Evolutionary conservation across 2,797 vertebrate genomes (phyloP).

Genomic region (Lutjanus argentimaculatus): DNA sequence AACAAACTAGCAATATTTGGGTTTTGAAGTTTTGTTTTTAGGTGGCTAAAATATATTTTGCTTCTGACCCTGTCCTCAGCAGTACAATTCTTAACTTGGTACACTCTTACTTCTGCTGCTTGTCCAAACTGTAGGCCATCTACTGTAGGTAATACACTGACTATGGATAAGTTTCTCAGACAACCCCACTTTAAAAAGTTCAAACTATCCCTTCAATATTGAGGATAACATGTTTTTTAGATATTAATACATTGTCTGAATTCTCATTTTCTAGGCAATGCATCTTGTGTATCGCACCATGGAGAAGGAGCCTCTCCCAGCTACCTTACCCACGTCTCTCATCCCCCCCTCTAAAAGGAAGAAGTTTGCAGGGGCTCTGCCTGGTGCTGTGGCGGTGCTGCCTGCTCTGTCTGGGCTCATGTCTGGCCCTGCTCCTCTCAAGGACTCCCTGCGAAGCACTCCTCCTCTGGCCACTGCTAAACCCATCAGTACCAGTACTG

Average conservation of each 20-base stretch:
- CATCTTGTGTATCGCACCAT: slow-evolving; percentile 97
- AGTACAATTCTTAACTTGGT: too few relatives aligned
- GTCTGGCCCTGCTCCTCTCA: slow-evolving; percentile 87
- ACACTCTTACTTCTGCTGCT: too few relatives aligned
- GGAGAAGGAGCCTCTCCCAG: slow-evolving; percentile 94
- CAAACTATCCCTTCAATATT: too few relatives aligned
- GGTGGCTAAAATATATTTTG: too few relatives aligned
- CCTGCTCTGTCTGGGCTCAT: slow-evolving; percentile 78
- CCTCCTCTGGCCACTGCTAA: slow-evolving; percentile 83
- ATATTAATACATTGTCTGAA: background rate
- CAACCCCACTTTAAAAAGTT: too few relatives aligned
- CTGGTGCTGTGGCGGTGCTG: slow-evolving; percentile 90
- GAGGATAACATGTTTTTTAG: background rate
- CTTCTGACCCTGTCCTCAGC: too few relatives aligned
- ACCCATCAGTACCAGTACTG: slow-evolving; percentile 61
- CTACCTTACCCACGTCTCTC: slow-evolving; percentile 88
- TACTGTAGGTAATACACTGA: too few relatives aligned
- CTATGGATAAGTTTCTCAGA: too few relatives aligned
- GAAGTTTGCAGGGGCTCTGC: slow-evolving; percentile 85
- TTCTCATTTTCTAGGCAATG: slow-evolving; percentile 88
- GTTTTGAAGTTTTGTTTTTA: too few relatives aligned
- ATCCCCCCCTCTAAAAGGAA: slow-evolving; percentile 95
- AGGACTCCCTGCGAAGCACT: slow-evolving; percentile 90
- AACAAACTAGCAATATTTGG: too few relatives aligned
- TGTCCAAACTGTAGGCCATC: too few relatives aligned